Evolutionary conservation across 2,797 vertebrate genomes (phyloP), one percentile per base, ranked within the genome.

Genomic region (Fringilla coelebs): DNA sequence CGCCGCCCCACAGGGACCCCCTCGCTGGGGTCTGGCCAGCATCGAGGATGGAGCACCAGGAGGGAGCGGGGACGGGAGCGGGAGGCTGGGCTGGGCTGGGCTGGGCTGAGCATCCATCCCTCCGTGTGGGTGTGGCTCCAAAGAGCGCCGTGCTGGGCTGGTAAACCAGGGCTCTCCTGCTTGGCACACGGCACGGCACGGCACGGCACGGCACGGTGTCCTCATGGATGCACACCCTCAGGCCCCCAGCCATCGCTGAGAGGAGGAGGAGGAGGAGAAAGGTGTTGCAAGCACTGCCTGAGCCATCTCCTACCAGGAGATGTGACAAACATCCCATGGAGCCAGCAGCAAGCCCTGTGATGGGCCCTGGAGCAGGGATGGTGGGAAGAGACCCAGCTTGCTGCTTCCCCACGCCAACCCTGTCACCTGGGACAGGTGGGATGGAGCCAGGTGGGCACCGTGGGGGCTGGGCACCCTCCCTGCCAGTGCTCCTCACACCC

Each of bases 391-490:
- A 32, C 61, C 9, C 58, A 31, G 46, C 41, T 72, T 7, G 0
- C 45, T 15, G 13, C 52, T n/a, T n/a, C 29, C 36, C 60, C 14
- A 0, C 3, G 32, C 45, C 54, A 36, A 6, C 29, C 72, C 60
- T 25, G 40, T 54, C 88, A 78, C 74, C 80, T 78, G 88, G 45
- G 80, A 26, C 88, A 84, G 80, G 80, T 78, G 73, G 34, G 73
- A 90, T 29, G 73, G 43, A 85, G 31, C 58, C 7, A 48, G 84
- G 87, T 93, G 94, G 92, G 92, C 94, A 88, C 60, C 9, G 8
- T 17, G n/a, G 92, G 85, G 85, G 31, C 57, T 57, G 60, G 91
- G 94, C 84, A 92, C 58, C 54, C 90, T 89, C 85, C 65, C 75
- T 7, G 22, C 28, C 29, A 9, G 26, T 24, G 67, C 28, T 71